Conservation (phyloP, 2,113 vertebrate species). For the Clarias macrocephalus region DNA sequence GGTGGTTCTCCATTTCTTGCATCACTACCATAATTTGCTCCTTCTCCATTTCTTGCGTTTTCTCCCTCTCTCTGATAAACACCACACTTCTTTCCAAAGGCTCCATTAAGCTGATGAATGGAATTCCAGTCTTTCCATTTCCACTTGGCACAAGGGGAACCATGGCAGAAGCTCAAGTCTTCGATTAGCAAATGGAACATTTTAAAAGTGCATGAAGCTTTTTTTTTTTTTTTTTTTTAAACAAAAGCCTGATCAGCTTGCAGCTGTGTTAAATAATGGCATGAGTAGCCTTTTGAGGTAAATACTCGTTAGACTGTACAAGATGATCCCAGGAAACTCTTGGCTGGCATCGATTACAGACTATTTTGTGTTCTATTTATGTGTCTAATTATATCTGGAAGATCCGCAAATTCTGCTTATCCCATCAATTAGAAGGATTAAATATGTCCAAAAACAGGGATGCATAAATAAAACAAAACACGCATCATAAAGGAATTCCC, state of each 20-base stretch:
- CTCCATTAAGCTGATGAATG: constrained; percentile 45
- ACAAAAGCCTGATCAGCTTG: background rate
- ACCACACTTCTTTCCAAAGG: background rate
- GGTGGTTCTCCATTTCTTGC: background rate
- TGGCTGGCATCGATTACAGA: background rate
- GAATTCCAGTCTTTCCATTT: constrained; percentile 40
- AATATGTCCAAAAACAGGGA: background rate
- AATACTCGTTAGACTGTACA: background rate
- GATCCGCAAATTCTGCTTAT: background rate
- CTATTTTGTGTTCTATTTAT: background rate
- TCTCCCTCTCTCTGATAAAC: background rate
- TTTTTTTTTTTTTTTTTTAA: background rate
- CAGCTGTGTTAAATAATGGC: background rate
- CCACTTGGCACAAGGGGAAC: background rate
- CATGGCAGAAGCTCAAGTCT: constrained; percentile 1
- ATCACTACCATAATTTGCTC: background rate
- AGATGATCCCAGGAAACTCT: background rate
- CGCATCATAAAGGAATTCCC: background rate
- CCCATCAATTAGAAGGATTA: background rate
- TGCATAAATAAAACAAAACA: background rate
- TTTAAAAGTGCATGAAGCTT: background rate
- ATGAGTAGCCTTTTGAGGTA: background rate
- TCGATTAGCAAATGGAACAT: constrained; percentile 27
- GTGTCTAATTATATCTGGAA: background rate
- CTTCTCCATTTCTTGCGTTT: background rate